These are phyloP conservation scores for Miniopterus natalensis DNA, from an alignment of 2,113 vertebrate species.

Conservation along the genomic window DNA sequence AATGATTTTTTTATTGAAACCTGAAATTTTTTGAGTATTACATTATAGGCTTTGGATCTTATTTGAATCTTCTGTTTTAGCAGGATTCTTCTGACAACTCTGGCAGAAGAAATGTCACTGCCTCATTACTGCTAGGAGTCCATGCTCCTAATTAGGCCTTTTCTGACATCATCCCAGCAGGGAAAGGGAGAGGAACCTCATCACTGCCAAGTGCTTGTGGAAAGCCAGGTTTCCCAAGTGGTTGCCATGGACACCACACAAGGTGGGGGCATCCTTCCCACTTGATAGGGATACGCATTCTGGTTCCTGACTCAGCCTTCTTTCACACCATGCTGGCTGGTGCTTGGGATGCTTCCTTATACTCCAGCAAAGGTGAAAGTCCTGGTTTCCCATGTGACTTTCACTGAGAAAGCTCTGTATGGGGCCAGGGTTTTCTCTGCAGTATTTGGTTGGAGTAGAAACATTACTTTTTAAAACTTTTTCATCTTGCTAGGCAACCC, in stretches of 20 bases:
- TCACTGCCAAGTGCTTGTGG: neutral
- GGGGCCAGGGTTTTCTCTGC: neutral
- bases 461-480: neutral
- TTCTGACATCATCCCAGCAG: neutral
- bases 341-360: neutral
- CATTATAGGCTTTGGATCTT: neutral
- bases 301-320: neutral
- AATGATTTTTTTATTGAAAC: neutral
- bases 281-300: neutral
- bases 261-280: neutral
- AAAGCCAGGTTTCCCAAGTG: neutral
- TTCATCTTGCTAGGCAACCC: neutral
- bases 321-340: neutral
- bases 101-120: neutral
- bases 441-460: neutral
- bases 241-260: neutral
- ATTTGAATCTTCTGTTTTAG: neutral
- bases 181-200: neutral
- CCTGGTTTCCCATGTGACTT: neutral
- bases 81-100: neutral
- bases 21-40: neutral
- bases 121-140: neutral
- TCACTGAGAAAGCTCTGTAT: neutral
- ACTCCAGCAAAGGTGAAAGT: neutral
- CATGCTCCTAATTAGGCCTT: neutral